A percentile compares a stretch with the other conserved stretches of the same genome.
Conservation (phyloP, 37 sponge, comb jelly and placozoan species). For the Aphrocallistes beatrix region DNA sequence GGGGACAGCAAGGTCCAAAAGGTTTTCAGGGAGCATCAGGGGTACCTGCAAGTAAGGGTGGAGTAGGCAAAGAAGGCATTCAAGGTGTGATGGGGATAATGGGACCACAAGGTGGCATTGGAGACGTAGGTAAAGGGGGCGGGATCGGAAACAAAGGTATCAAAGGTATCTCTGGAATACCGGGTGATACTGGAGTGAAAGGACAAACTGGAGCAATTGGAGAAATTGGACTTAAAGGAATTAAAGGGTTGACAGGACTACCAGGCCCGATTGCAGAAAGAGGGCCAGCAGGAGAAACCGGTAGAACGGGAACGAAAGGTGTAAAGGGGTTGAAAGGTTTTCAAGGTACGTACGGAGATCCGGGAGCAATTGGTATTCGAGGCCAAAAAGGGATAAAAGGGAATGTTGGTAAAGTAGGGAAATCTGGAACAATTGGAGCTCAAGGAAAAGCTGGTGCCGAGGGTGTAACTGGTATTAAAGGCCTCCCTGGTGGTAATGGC, state of each 20-base stretch:
- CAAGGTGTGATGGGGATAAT: slow-evolving; percentile 22
- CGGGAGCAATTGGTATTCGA: background rate
- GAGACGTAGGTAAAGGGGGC: slow-evolving; percentile 19
- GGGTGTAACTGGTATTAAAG: background rate
- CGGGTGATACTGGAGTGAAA: slow-evolving; percentile 21
- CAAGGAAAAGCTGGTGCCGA: background rate
- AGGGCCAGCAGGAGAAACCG: slow-evolving; percentile 18
- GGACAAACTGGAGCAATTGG: slow-evolving; percentile 28
- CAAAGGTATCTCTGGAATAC: slow-evolving; percentile 15
- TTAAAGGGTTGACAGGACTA: slow-evolving; percentile 10
- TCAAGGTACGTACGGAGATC: slow-evolving; percentile 2
- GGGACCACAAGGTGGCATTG: slow-evolving; percentile 23
- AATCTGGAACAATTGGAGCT: background rate
- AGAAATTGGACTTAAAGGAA: slow-evolving; percentile 18
- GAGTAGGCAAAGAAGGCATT: slow-evolving; percentile 13
- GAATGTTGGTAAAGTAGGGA: background rate
- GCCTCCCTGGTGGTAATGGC: background rate
- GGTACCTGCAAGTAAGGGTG: background rate
- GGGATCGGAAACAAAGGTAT: slow-evolving; percentile 5
- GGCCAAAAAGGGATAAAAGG: background rate
- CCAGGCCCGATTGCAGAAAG: slow-evolving; percentile 14
- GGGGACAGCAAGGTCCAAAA: slow-evolving; percentile 22
- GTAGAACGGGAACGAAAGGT: slow-evolving; percentile 22
- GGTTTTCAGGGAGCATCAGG: slow-evolving; percentile 22
- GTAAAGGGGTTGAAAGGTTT: slow-evolving; percentile 15